Conservation (phyloP, 2,113 vertebrate genomes). For the Megaleporinus macrocephalus region DNA sequence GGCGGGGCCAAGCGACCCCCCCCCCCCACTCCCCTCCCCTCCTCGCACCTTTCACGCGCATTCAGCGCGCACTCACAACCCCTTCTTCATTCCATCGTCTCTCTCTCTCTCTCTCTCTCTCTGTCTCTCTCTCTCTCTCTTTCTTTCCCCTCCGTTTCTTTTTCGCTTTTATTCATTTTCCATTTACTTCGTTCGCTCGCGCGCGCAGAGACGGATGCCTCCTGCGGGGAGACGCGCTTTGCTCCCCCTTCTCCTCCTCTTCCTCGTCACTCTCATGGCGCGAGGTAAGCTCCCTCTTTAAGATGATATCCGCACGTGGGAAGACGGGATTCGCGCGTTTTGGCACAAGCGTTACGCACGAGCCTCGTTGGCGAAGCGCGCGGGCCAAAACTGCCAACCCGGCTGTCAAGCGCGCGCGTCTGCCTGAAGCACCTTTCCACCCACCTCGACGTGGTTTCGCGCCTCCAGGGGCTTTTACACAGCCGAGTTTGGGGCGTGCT, state of each 20-base stretch:
- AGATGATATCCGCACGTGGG: too few species aligned
- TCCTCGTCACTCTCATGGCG: conserved; percentile 48
- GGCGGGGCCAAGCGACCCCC: background rate
- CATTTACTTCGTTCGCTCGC: background rate
- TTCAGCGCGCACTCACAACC: background rate
- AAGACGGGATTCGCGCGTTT: too few species aligned
- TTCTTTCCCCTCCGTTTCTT: background rate
- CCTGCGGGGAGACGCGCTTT: conserved; percentile 62
- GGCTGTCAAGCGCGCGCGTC: background rate
- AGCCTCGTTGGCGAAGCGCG: background rate
- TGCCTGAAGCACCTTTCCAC: background rate
- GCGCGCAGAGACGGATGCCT: conserved; percentile 60
- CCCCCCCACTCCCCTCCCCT: too few species aligned
- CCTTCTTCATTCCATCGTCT: background rate
- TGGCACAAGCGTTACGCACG: background rate
- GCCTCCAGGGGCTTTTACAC: background rate
- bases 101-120: background rate
- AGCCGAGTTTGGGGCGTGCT: too few species aligned
- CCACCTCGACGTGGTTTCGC: background rate
- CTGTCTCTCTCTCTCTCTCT: background rate
- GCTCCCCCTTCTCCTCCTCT: conserved; percentile 63
- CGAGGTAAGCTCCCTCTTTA: conserved; percentile 65
- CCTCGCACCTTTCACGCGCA: background rate
- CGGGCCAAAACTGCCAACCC: background rate
- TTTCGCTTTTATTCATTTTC: background rate